Evolutionary conservation across 2,888 invertebrate species (phyloP).

Genomic region (Nysson spinosus): DNA sequence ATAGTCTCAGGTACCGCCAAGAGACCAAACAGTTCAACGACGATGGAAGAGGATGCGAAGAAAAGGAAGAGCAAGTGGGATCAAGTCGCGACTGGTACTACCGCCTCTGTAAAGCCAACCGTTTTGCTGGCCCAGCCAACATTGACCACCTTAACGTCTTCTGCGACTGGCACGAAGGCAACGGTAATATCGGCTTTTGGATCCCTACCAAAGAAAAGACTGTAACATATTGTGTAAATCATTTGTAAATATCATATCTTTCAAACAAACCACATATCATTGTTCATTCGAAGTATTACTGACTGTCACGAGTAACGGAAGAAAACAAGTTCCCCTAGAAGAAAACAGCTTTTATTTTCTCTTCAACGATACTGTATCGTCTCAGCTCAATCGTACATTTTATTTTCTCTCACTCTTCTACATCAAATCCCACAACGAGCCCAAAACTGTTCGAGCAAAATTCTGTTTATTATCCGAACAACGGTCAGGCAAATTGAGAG

Average conservation of each 20-base stretch:
- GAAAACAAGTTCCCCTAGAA: too few relatives aligned
- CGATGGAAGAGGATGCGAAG: conserved; percentile 85
- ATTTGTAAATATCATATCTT: conserved; percentile 53
- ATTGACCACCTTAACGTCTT: conserved; percentile 87
- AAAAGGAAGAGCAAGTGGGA: conserved; percentile 96
- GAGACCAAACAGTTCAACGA: conserved; percentile 78
- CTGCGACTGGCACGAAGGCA: conserved; percentile 92
- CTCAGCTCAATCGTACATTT: too few relatives aligned
- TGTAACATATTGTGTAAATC: conserved; percentile 71
- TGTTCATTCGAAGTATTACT: conserved; percentile 23
- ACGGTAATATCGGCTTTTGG: conserved; percentile 96
- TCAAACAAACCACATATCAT: conserved; percentile 31
- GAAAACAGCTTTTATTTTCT: too few relatives aligned
- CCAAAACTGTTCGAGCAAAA: too few relatives aligned
- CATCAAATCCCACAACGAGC: too few relatives aligned
- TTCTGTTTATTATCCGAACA: too few relatives aligned
- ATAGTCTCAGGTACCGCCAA: conserved; percentile 86
- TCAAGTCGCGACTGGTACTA: conserved; percentile 85
- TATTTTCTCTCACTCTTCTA: too few relatives aligned
- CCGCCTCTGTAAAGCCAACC: conserved; percentile 82
- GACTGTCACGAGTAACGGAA: too few relatives aligned
- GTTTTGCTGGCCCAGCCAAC: conserved; percentile 85
- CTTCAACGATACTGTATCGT: too few relatives aligned
- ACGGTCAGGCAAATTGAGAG: too few relatives aligned
- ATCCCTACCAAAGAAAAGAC: conserved; percentile 88